Percentiles rank a stretch among this genome's conserved stretches.
Evolutionary conservation across 1,140 invertebrate genomes (phyloP).

Genomic region (Sogatella furcifera): DNA sequence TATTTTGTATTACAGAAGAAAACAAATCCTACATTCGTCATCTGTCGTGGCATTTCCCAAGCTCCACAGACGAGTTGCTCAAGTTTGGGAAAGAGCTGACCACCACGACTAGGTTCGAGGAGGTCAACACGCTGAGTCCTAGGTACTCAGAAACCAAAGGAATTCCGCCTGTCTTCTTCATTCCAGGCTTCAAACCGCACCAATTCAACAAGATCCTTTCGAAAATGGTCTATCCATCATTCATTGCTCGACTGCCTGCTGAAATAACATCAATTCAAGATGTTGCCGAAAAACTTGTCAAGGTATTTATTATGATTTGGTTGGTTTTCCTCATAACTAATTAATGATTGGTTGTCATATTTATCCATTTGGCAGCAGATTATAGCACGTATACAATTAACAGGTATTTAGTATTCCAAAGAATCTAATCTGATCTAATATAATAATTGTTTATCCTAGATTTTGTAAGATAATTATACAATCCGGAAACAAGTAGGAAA

Average conservation of each 20-base stretch:
- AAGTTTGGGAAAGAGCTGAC: neutral
- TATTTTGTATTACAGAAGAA: neutral
- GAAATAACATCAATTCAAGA: slow-evolving; percentile 4
- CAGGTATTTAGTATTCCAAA: too few species aligned
- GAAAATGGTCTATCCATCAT: slow-evolving; percentile 5
- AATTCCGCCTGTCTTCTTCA: slow-evolving; percentile 11
- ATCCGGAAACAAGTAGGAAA: too few species aligned
- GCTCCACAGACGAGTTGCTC: neutral
- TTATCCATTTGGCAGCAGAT: too few species aligned
- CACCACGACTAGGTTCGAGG: neutral
- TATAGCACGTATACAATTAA: too few species aligned
- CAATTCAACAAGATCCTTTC: neutral
- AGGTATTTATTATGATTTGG: neutral
- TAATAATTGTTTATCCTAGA: too few species aligned
- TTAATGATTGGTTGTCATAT: too few species aligned
- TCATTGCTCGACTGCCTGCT: slow-evolving; percentile 5
- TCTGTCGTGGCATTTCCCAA: neutral
- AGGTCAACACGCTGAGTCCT: slow-evolving; percentile 10
- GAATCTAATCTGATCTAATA: too few species aligned
- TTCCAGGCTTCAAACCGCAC: slow-evolving; percentile 8
- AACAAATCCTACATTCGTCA: neutral
- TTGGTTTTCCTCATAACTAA: too few species aligned
- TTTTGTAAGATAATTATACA: too few species aligned
- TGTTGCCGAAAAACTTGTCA: neutral
- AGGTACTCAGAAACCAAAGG: slow-evolving; percentile 1